These are phyloP conservation scores for Pentamera pediparva DNA, from an alignment of 53 echinoderm and acorn worm species.

Conservation along the genomic window DNA sequence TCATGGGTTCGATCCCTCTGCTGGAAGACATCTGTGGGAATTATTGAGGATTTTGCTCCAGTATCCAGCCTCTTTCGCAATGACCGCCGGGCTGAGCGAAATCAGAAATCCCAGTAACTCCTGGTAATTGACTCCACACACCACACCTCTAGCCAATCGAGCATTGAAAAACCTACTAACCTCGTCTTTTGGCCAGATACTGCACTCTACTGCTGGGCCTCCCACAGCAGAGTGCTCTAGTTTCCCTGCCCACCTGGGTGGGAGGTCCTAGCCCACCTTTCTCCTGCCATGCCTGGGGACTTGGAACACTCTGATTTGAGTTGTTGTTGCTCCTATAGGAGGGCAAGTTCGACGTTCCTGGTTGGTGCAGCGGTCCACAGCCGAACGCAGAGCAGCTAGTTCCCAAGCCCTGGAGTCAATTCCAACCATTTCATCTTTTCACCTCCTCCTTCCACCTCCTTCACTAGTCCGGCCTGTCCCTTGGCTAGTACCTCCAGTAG, in stretches of 20 bases:
- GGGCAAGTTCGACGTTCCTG: not conserved
- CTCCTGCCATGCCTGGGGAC: too few relatives aligned
- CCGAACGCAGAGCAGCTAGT: slow-evolving; percentile 3
- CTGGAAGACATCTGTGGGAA: slow-evolving; percentile 39
- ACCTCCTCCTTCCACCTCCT: too few relatives aligned
- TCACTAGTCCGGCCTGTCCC: not conserved
- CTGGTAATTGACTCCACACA: not conserved
- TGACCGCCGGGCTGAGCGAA: slow-evolving; percentile 31
- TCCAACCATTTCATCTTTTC: not conserved
- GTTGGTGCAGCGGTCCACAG: slow-evolving; percentile 1
- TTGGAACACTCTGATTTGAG: too few relatives aligned
- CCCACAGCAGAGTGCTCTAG: slow-evolving; percentile 46
- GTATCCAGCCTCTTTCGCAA: slow-evolving; percentile 14
- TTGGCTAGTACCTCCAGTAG: not conserved
- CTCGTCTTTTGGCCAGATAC: not conserved
- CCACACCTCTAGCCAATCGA: not conserved
- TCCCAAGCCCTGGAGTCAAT: not conserved
- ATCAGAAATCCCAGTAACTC: not conserved
- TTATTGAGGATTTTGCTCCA: slow-evolving; percentile 43
- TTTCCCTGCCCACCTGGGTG: slow-evolving; percentile 22
- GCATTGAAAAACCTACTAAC: too few relatives aligned
- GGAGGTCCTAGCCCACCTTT: too few relatives aligned
- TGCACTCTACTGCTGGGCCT: slow-evolving; percentile 40
- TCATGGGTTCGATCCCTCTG: not conserved
- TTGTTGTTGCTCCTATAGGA: too few relatives aligned